Evolutionary conservation across 1,140 invertebrate genomes (phyloP), one percentile per base, ranked within the genome.

Genomic region (Potamilus streckersoni): DNA sequence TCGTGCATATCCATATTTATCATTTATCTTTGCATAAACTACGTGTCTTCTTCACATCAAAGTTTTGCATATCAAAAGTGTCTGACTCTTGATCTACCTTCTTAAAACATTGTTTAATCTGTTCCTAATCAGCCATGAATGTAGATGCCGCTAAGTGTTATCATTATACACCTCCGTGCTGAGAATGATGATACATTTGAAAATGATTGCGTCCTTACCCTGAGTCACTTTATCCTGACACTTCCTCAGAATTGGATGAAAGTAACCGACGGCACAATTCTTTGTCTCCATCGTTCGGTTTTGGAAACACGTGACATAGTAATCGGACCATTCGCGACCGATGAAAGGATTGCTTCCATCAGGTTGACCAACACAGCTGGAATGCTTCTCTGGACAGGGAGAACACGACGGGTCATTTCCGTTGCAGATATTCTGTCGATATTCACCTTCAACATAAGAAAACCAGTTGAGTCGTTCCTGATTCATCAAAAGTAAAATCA

Each of bases 371-470:
- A 70, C 61, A 79, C 80, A 82, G 69, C 74, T 76, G n/a, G 82
- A 79, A 0, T 78, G 58, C 31, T 76, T 69, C 4, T 78, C 73
- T 14, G 69, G 69, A 62, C 79, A 82, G 3, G 68, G 79, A 23
- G 57, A 57, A 60, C 78, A 84, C 20, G 31, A 68, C 17, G 66
- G 64, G 57, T 64, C 65, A 15, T 31, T 38, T 0, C 56, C 61
- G 62, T 69, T 71, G 73, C 80, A 82, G 58, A 68, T 23, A 61
- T 82, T 82, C 57, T 82, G 78, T 49, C 65, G 58, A 67, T 81
- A 81, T 19, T 79, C 80, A 81, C 80, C 80, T 81, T 20, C 59
- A 73, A 63, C 3, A n/a, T 5, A 8, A 11, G 4, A 23, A 19
- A 11, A 8, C 4, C 5, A 62, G 6, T n/a, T n/a, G 4, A 8